Evolutionary conservation across 2,797 vertebrate species (phyloP), one percentile per base, ranked within the genome.

Genomic region (Tokudaia muenninki): DNA sequence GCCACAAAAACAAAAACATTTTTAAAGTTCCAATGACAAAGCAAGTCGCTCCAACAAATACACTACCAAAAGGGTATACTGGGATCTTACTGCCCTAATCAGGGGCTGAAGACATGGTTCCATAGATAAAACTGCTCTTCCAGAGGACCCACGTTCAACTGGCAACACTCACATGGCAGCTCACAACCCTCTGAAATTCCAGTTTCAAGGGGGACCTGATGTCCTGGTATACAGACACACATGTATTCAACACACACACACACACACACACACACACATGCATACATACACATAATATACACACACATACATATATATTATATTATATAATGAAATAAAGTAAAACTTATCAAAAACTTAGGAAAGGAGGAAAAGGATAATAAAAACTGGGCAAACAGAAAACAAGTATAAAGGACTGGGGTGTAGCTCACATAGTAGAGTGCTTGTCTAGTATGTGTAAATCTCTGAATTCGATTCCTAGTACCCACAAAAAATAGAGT

Each of bases 311-410:
- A 61, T 59, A 57, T 61, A 61, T 21, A 21, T 21, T 57, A 57
- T 41, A 41, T 41, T 41, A 41, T 41, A 41, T 41, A 41, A 41
- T 41, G 41, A 41, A 41, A 41, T 41, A 41, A 77, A 47, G 50
- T 79, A 31, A 79, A 52, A 52, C 8, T 50, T 79, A 52, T 6
- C 31, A 80, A 80, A 55, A 29, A 87, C 14, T 16, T 44, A 92
- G 61, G 59, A 44, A 90, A 84, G 29, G 16, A 34, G 47, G 1
- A 70, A 65, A 77, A 29, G n/a, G 26, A 24, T 26, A 79, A 83
- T 47, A 61, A 89, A 97, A 93, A 44, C n/a, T 81, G 24, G 29
- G 72, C 41, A 94, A 89, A 61, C 44, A 87, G 65, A 94, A 94
- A 84, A 84, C 47, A 84, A 70, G 31, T 72, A 81, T 65, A 4